Percentiles rank a stretch among this genome's conserved stretches.
These are phyloP conservation scores for Rhea pennata DNA, from an alignment of 2,113 vertebrate species.

Conservation along the genomic window DNA sequence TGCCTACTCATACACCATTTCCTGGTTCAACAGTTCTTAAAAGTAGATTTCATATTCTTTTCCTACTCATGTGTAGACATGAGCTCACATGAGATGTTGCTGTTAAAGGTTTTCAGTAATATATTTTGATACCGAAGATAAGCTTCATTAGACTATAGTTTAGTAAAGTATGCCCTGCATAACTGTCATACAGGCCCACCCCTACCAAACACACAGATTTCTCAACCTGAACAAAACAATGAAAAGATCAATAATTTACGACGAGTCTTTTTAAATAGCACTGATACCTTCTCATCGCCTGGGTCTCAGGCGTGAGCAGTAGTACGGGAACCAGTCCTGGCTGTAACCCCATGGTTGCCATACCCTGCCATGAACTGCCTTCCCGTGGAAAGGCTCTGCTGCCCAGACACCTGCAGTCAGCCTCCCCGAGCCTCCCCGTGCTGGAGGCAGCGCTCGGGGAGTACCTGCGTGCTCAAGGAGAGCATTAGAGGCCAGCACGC, in stretches of 20 bases:
- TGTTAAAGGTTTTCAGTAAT: background rate
- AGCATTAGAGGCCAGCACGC: fast-evolving
- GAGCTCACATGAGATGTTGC: background rate
- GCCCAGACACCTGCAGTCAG: background rate
- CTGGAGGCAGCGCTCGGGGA: background rate
- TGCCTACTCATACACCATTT: background rate
- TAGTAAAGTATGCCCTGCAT: background rate
- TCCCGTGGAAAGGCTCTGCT: background rate
- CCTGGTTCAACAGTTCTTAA: background rate
- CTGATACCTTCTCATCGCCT: fast-evolving
- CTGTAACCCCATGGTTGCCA: background rate
- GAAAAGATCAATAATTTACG: background rate
- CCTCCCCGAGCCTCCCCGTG: background rate
- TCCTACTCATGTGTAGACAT: background rate
- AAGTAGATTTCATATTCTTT: background rate
- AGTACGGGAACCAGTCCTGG: background rate
- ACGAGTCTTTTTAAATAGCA: background rate
- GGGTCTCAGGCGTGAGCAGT: background rate
- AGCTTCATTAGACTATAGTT: background rate
- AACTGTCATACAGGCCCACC: background rate
- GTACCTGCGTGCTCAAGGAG: background rate
- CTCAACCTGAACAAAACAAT: background rate
- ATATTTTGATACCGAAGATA: background rate
- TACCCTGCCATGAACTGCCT: background rate
- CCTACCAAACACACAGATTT: background rate